These are phyloP conservation scores for Syngnathus scovelli DNA, from an alignment of 2,113 vertebrate species.

Conservation along the genomic window DNA sequence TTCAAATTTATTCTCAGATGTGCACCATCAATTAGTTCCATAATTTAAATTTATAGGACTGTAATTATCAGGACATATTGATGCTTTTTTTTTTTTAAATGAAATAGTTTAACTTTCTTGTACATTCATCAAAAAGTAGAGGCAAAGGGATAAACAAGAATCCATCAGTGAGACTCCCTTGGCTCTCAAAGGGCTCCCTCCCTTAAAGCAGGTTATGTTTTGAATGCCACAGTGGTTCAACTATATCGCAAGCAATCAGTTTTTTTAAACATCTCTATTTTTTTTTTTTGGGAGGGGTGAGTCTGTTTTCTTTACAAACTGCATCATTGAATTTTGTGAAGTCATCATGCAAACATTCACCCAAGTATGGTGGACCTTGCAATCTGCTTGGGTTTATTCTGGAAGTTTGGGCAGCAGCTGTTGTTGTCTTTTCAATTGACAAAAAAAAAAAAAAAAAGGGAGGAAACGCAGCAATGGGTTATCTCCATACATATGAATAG, in stretches of 20 bases:
- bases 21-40: conserved; percentile 1
- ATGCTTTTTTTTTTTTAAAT: conserved; percentile 6
- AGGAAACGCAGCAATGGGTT: neutral
- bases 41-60: neutral
- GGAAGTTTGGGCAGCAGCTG: neutral
- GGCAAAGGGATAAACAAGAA: conserved; percentile 27
- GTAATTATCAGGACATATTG: neutral
- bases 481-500: conserved; percentile 15
- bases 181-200: conserved; percentile 23
- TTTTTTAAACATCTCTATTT: neutral
- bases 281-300: neutral
- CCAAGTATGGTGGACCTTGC: neutral
- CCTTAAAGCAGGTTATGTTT: conserved; percentile 28
- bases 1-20: neutral
- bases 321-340: neutral
- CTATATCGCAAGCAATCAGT: conserved; percentile 9
- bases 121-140: conserved; percentile 18
- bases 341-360: neutral
- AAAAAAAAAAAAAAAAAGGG: neutral
- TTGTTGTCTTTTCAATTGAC: neutral
- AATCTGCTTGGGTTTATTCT: neutral
- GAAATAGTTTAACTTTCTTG: conserved; percentile 16
- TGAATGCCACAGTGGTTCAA: conserved; percentile 25
- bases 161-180: conserved; percentile 37
- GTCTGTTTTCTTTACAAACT: neutral